These are phyloP conservation scores for Chrosomus eos DNA, from an alignment of 2,797 vertebrate species.

Conservation along the genomic window DNA sequence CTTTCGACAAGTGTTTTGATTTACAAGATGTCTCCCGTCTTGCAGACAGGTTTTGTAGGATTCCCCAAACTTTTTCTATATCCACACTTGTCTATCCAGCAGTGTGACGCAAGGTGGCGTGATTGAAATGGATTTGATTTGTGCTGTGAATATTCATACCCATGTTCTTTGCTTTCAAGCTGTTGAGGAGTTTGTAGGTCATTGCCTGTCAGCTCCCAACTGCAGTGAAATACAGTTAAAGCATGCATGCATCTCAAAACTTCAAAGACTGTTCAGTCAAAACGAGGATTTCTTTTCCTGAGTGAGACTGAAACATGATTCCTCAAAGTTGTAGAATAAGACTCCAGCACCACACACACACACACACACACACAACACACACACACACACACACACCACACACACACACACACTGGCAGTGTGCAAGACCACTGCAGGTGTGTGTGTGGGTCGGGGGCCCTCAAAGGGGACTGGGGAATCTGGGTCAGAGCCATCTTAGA, in stretches of 20 bases:
- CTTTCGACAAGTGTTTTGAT: background rate
- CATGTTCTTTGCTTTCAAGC: constrained; percentile 35
- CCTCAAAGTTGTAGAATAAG: constrained; percentile 5
- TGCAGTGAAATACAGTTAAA: constrained; percentile 12
- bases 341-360: constrained; percentile 39
- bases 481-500: constrained; percentile 54
- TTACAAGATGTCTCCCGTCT: background rate
- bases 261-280: constrained; percentile 16
- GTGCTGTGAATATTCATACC: constrained; percentile 25
- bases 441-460: constrained; percentile 3
- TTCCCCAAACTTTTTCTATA: background rate
- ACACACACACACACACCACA: too few relatives aligned
- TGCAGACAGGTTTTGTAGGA: background rate
- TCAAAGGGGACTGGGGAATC: constrained; percentile 39
- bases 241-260: constrained; percentile 3
- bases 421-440: constrained; percentile 18
- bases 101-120: constrained; percentile 25
- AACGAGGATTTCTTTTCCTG: background rate
- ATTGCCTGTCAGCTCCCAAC: constrained; percentile 4
- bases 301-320: constrained; percentile 32
- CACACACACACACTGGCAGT: background rate
- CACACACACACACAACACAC: too few relatives aligned
- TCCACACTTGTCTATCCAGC: background rate
- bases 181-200: constrained; percentile 29
- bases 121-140: constrained; percentile 5